phyloP scores from a whole-genome alignment of 2,113 vertebrate species.

The Prunella himalayana region DNA sequence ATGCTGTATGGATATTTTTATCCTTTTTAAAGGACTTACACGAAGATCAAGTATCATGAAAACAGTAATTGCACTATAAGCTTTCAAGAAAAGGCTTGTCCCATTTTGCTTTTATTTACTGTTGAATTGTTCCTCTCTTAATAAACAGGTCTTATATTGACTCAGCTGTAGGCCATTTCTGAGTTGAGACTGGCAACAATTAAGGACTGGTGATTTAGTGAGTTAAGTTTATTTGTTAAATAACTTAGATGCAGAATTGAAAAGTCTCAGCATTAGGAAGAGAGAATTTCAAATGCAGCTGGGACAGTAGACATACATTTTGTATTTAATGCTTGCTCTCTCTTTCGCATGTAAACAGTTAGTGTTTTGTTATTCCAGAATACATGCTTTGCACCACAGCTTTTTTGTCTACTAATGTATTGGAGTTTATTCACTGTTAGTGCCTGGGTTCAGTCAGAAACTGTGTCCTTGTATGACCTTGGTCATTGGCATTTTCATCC shows the following conservation, averaged over 20 bases:
- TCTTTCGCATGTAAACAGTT: background rate
- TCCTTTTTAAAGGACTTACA: background rate
- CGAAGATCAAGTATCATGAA: background rate
- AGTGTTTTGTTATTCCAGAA: background rate
- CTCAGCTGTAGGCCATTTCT: background rate
- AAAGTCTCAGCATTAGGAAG: background rate
- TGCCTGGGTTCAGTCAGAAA: background rate
- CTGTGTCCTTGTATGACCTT: conserved; percentile 10
- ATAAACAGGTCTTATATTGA: background rate
- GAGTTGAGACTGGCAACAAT: background rate
- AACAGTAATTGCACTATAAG: background rate
- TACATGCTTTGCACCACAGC: background rate
- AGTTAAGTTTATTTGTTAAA: background rate
- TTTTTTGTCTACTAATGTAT: background rate
- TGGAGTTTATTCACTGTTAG: background rate
- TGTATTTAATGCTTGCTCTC: background rate
- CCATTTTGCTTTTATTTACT: background rate
- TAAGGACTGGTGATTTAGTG: background rate
- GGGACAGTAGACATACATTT: background rate
- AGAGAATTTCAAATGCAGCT: background rate
- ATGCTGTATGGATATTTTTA: background rate
- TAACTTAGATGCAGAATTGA: background rate
- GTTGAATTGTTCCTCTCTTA: background rate
- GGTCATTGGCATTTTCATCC: conserved; percentile 3
- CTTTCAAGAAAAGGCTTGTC: background rate